Conservation (phyloP, 2,888 invertebrate species). For the Mesoligia furuncula region DNA sequence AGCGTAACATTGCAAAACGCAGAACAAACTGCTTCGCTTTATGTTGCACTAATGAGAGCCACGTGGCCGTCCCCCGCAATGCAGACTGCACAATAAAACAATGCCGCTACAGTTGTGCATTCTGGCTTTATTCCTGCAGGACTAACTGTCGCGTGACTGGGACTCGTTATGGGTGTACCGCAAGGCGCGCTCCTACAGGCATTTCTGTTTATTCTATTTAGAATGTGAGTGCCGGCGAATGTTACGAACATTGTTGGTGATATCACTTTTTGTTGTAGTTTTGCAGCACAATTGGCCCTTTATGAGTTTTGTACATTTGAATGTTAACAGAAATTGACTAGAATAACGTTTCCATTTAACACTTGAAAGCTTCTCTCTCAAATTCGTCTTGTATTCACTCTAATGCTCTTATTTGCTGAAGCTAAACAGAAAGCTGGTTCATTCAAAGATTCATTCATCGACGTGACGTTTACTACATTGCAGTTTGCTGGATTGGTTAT, state of each 20-base stretch:
- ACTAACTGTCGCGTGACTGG: slow-evolving; percentile 87
- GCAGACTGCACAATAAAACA: slow-evolving; percentile 90
- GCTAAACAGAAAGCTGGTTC: slow-evolving; percentile 32
- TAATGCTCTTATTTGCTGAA: slow-evolving; percentile 29
- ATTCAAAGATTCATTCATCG: slow-evolving; percentile 45
- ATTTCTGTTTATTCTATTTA: slow-evolving; percentile 79
- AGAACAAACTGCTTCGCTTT: slow-evolving; percentile 89
- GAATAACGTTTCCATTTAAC: background rate
- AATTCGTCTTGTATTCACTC: slow-evolving; percentile 9
- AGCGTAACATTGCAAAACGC: slow-evolving; percentile 88
- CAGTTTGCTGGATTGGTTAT: slow-evolving; percentile 19
- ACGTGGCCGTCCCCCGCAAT: slow-evolving; percentile 90
- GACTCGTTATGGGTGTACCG: slow-evolving; percentile 82
- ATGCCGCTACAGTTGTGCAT: slow-evolving; percentile 86
- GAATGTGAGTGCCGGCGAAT: slow-evolving; percentile 71
- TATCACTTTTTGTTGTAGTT: slow-evolving; percentile 65
- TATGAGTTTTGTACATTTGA: slow-evolving; percentile 28
- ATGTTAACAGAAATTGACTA: slow-evolving; percentile 1
- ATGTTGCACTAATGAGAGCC: slow-evolving; percentile 89
- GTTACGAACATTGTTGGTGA: slow-evolving; percentile 71
- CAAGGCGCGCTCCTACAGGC: slow-evolving; percentile 78
- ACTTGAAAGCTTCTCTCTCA: slow-evolving; percentile 1
- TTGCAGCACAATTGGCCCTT: slow-evolving; percentile 52
- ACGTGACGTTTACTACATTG: slow-evolving; percentile 23
- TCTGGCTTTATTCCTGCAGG: slow-evolving; percentile 87